Conservation (phyloP, 2,113 vertebrate species). For the Phodopus roborovskii region DNA sequence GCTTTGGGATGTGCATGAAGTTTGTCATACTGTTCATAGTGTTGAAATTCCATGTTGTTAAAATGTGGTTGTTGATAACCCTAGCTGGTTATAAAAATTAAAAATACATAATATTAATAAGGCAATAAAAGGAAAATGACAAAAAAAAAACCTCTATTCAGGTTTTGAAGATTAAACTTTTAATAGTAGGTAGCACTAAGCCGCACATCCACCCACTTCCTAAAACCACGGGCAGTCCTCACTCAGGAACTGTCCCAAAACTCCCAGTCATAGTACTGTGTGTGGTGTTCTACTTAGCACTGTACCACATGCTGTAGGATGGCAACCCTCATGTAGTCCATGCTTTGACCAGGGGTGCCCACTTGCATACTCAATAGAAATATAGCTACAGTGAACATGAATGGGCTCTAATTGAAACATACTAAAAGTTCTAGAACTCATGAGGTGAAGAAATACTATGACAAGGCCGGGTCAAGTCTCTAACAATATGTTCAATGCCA, state of each 20-base stretch:
- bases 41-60: neutral
- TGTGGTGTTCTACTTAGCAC: accelerated
- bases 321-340: accelerated
- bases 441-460: neutral
- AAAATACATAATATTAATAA: neutral
- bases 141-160: neutral
- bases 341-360: accelerated
- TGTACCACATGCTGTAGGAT: neutral
- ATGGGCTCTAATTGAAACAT: neutral
- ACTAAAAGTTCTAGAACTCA: neutral
- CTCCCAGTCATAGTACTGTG: accelerated
- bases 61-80: slow-evolving; percentile 32
- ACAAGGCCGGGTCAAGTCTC: neutral
- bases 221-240: too few relatives aligned
- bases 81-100: neutral
- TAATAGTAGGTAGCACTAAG: neutral
- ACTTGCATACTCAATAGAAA: neutral
- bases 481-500: neutral
- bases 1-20: neutral
- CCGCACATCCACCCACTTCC: accelerated
- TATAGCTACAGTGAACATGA: too few relatives aligned
- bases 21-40: neutral
- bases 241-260: accelerated
- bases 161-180: neutral
- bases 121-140: neutral